Evolutionary conservation across 2,888 invertebrate species (phyloP), one percentile per base, ranked within the genome.

Genomic region (Fissipunctia ypsillon): DNA sequence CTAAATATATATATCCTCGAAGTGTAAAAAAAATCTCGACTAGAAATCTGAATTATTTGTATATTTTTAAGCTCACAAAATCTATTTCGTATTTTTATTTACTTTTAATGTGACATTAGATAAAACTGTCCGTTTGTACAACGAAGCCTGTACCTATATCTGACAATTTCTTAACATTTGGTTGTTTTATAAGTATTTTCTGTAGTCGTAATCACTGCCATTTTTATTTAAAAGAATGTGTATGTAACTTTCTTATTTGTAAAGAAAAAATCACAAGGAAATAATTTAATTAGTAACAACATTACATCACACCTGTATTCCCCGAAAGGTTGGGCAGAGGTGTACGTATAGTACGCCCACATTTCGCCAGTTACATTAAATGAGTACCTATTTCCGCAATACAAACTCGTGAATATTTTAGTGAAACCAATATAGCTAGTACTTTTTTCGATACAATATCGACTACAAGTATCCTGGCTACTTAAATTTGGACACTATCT

Each of bases 151-250:
- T 69, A 81, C 43, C 56, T 59, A n/a, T 28, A 59, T 22, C 31
- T 61, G 10, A 43, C 9, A 31, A 57, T 52, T 64, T 28, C 16
- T 43, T 35, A 41, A 25, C 2, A 19, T 48, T 35, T 65, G 25
- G 48, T 57, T 61, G 12, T 12, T 67, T 65, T 48, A 28, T 48
- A 50, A 38, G 16, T 64, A 75, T 66, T 45, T 43, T 72, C 12
- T 64, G 43, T 72, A 80, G 72, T 82, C 66, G 12, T 45, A 59
- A 64, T 48, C 83, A 81, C 83, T 81, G 81, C 83, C 81, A 83
- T 70, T 78, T 38, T n/a, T 65, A n/a, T 78, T 52, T 41, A 43
- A 41, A 45, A 43, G 5, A 52, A 31, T 31, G 9, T 48, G 22
- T 50, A 1, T 14, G 6, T 25, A 48, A 31, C 14, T 7, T 48